phyloP scores from a whole-genome alignment of 2,888 invertebrate genomes.

The Cephonodes hylas region DNA sequence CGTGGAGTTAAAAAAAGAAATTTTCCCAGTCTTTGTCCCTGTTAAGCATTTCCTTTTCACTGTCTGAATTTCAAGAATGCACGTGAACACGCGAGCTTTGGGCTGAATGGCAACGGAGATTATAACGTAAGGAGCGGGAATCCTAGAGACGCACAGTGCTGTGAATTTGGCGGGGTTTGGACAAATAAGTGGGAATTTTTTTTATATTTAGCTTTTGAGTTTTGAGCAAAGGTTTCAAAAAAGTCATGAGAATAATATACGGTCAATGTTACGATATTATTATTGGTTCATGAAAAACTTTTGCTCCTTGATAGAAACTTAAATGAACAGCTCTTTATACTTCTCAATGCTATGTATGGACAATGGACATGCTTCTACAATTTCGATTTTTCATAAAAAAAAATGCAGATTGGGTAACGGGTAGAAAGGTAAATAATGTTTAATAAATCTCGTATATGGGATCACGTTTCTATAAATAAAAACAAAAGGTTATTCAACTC shows the following conservation, averaged over 20 bases:
- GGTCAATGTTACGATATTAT: no score
- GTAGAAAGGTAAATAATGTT: no score
- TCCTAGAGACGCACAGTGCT: constrained; percentile 25
- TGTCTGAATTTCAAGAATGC: constrained; percentile 43
- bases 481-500: background rate
- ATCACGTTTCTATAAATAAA: background rate
- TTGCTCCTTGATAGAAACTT: no score
- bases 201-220: background rate
- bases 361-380: no score
- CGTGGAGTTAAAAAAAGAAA: constrained; percentile 1
- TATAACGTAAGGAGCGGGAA: constrained; percentile 41
- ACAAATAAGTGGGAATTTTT: background rate
- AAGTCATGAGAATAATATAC: no score
- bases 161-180: constrained; percentile 25
- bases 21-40: background rate
- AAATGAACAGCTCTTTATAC: no score
- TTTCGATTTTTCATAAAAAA: no score
- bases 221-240: background rate
- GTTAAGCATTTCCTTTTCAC: constrained; percentile 1
- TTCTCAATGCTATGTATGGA: no score
- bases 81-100: constrained; percentile 40
- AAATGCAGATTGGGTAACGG: no score
- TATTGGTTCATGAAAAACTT: no score
- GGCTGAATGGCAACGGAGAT: constrained; percentile 49
- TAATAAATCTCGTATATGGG: no score